phyloP scores from a whole-genome alignment of 2,113 vertebrate species.

The Lichenostomus cassidix region DNA sequence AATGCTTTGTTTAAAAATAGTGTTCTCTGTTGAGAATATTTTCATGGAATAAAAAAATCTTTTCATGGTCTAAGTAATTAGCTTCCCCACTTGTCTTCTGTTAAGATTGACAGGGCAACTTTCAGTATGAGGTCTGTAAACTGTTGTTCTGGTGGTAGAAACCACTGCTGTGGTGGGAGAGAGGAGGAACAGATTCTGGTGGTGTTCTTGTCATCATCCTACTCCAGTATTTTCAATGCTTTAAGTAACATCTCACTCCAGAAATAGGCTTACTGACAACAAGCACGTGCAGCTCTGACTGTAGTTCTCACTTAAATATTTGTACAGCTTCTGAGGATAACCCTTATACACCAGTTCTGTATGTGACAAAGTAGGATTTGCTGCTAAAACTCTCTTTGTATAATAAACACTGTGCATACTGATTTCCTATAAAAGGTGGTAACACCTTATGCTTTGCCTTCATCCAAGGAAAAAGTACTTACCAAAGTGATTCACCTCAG shows the following conservation, averaged over 20 bases:
- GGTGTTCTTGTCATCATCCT: neutral
- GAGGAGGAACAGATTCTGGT: neutral
- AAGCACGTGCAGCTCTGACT: neutral
- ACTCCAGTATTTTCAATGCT: neutral
- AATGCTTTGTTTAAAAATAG: conserved; percentile 84
- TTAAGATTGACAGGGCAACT: neutral
- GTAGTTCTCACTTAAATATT: neutral
- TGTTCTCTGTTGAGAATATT: conserved; percentile 88
- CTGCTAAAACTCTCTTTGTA: neutral
- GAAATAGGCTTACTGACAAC: neutral
- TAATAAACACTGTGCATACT: neutral
- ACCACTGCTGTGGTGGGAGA: neutral
- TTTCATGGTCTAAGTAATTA: conserved; percentile 71
- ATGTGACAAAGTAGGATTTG: neutral
- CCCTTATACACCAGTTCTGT: neutral
- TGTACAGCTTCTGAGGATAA: neutral
- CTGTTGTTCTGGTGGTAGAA: neutral
- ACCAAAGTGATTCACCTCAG: neutral
- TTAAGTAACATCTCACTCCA: neutral
- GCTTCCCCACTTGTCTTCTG: conserved; percentile 51
- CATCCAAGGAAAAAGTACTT: neutral
- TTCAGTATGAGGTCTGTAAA: neutral
- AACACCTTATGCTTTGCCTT: neutral
- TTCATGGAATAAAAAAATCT: conserved; percentile 88
- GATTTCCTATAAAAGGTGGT: neutral